Conservation (phyloP, 2,888 invertebrate species). For the Vesta saturnalis region DNA sequence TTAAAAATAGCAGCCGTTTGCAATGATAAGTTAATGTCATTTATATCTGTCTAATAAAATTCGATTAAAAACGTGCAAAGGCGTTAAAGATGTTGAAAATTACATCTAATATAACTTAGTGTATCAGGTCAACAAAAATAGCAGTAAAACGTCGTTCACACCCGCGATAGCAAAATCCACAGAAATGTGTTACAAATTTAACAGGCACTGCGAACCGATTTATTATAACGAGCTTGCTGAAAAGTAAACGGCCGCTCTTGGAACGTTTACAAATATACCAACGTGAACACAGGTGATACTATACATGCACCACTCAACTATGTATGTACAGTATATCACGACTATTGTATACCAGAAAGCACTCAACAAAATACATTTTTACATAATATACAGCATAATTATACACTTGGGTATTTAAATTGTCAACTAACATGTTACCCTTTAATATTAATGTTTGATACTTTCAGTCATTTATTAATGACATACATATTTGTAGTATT, state of each 20-base stretch:
- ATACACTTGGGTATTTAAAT: too few relatives aligned
- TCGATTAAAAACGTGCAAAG: slow-evolving; percentile 30
- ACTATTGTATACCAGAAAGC: slow-evolving; percentile 44
- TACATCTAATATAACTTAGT: slow-evolving; percentile 32
- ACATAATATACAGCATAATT: too few relatives aligned
- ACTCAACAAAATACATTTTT: slow-evolving; percentile 19
- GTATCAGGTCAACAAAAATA: slow-evolving; percentile 36
- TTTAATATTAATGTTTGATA: too few relatives aligned
- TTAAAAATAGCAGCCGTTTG: slow-evolving; percentile 32
- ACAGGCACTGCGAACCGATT: slow-evolving; percentile 53
- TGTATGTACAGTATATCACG: slow-evolving; percentile 48
- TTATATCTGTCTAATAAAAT: slow-evolving; percentile 25
- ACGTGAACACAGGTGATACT: slow-evolving; percentile 48
- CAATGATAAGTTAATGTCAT: slow-evolving; percentile 35
- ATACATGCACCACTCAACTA: slow-evolving; percentile 49
- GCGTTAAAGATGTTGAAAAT: slow-evolving; percentile 28
- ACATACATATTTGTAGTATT: too few relatives aligned
- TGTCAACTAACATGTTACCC: too few relatives aligned
- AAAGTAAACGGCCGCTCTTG: slow-evolving; percentile 52
- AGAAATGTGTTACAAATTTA: slow-evolving; percentile 44
- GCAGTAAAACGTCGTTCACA: slow-evolving; percentile 29
- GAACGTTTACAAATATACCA: slow-evolving; percentile 54
- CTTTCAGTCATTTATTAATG: too few relatives aligned
- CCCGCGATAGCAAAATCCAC: slow-evolving; percentile 32
- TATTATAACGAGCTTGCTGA: slow-evolving; percentile 55